Conservation (phyloP, 2,888 invertebrate species). For the Chrysotoxum bicinctum region DNA sequence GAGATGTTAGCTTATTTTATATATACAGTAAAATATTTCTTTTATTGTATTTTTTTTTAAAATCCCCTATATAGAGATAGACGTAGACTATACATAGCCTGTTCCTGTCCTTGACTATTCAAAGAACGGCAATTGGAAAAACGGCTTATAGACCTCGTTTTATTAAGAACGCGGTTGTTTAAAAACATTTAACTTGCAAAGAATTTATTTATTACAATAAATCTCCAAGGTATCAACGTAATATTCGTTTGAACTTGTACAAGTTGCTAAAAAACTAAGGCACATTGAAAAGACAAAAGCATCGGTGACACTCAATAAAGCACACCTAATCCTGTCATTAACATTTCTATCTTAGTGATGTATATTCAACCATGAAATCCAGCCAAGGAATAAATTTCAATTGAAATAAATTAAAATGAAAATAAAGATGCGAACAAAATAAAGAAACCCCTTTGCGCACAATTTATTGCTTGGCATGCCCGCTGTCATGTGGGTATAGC, state of each 20-base stretch:
- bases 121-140: neutral
- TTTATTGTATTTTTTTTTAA: no score
- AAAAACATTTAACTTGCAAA: neutral
- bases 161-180: neutral
- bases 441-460: constrained; percentile 13
- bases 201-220: neutral
- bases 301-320: constrained; percentile 20
- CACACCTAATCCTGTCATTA: constrained; percentile 32
- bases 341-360: constrained; percentile 20
- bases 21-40: no score
- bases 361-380: constrained; percentile 24
- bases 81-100: no score
- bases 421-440: neutral
- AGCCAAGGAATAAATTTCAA: constrained; percentile 31
- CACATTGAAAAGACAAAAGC: constrained; percentile 3
- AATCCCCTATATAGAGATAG: no score
- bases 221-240: neutral
- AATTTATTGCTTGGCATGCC: constrained; percentile 40
- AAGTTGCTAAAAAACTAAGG: neutral
- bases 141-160: neutral
- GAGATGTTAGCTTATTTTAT: no score
- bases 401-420: neutral
- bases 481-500: constrained; percentile 17
- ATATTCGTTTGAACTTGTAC: neutral
- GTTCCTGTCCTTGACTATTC: neutral